phyloP scores from a whole-genome alignment of 2,797 vertebrate species.

The Ceryle rudis region DNA sequence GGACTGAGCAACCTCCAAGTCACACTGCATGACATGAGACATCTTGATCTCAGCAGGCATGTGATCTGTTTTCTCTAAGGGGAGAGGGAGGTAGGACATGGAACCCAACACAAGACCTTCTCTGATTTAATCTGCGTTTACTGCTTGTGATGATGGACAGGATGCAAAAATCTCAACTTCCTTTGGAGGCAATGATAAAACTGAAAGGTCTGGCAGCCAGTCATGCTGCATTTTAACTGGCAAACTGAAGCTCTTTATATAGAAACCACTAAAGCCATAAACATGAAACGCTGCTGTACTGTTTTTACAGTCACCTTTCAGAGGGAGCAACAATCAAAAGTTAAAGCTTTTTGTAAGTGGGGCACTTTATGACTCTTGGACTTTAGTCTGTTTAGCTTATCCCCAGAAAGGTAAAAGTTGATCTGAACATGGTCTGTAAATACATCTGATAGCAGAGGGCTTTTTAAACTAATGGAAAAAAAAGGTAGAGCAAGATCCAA shows the following conservation, averaged over 20 bases:
- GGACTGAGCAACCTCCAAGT: neutral
- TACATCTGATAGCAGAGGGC: neutral
- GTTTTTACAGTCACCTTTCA: conserved; percentile 35
- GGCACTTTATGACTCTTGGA: conserved; percentile 26
- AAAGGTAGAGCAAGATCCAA: neutral
- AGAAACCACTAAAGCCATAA: conserved; percentile 35
- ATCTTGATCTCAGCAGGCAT: neutral
- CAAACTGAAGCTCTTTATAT: neutral
- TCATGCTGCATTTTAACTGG: neutral
- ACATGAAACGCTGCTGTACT: neutral
- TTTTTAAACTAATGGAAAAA: conserved; percentile 19
- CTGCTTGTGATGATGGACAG: neutral
- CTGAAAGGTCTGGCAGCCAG: conserved; percentile 17
- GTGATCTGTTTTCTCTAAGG: neutral
- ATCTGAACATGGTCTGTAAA: conserved; percentile 13
- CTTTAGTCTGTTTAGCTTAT: conserved; percentile 25
- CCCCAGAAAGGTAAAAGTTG: conserved; percentile 7
- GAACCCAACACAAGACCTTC: neutral
- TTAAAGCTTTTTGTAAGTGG: neutral
- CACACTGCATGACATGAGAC: neutral
- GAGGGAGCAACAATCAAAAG: neutral
- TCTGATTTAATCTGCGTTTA: neutral
- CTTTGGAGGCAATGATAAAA: neutral
- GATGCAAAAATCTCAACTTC: conserved; percentile 23
- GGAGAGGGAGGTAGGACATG: neutral